Percentiles rank a stretch among this genome's conserved stretches.
Conservation (phyloP, 2,113 vertebrate genomes). For the Spea multiplicata region DNA sequence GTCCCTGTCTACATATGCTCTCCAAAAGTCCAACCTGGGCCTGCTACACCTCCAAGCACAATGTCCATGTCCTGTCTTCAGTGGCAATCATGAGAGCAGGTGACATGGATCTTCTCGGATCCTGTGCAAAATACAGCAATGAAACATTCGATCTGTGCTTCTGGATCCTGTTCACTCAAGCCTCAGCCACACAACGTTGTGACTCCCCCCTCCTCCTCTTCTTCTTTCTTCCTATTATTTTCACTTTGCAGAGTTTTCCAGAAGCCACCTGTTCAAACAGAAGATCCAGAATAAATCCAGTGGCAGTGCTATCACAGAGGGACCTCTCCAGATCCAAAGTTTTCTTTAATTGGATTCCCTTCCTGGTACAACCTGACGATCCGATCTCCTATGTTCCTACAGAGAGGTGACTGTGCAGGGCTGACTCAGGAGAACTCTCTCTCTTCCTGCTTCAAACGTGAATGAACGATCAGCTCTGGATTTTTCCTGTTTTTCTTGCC, state of each 20-base stretch:
- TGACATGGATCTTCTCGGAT: not conserved
- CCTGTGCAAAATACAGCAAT: not conserved
- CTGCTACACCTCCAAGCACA: not conserved
- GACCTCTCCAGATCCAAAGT: not conserved
- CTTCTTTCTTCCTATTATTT: not conserved
- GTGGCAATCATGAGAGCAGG: constrained; percentile 12
- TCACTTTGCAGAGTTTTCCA: not conserved
- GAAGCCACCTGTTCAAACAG: constrained; percentile 13
- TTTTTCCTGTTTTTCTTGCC: not conserved
- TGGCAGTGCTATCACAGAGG: not conserved
- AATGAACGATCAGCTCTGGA: not conserved
- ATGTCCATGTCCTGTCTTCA: constrained; percentile 1
- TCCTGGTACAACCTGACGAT: not conserved
- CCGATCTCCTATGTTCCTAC: not conserved
- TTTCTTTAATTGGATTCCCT: constrained; percentile 25
- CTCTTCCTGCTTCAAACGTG: constrained; percentile 10
- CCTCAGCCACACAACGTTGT: not conserved
- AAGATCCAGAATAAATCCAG: not conserved
- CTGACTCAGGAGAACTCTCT: constrained; percentile 2
- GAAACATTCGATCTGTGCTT: not conserved
- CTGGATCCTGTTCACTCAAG: not conserved
- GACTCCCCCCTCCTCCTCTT: not conserved
- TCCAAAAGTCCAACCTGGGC: not conserved
- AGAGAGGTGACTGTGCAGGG: constrained; percentile 11
- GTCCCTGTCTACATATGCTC: not conserved